phyloP scores from a whole-genome alignment of 2,113 vertebrate genomes.

The Macrotis lagotis region DNA sequence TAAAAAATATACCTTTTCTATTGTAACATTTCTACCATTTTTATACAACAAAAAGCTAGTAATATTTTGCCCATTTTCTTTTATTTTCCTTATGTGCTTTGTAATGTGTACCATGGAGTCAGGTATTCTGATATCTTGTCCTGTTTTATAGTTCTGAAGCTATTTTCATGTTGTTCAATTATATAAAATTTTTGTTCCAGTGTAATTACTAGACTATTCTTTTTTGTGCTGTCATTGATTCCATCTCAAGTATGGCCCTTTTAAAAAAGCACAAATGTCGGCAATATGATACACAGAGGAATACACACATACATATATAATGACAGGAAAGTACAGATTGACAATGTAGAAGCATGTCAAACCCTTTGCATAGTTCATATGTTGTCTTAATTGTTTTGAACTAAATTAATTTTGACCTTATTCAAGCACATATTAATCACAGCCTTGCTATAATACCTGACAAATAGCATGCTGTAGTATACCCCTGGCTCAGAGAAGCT shows the following conservation, averaged over 20 bases:
- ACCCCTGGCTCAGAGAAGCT: not conserved
- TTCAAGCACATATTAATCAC: not conserved
- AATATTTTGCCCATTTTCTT: not conserved
- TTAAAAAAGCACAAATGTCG: not conserved
- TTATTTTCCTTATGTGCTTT: not conserved
- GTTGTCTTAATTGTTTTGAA: not conserved
- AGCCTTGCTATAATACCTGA: not conserved
- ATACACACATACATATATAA: not conserved
- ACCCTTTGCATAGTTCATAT: not conserved
- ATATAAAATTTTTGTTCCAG: not conserved
- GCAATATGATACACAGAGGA: not conserved
- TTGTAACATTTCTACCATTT: not conserved
- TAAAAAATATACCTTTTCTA: not conserved
- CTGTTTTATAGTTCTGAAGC: not conserved
- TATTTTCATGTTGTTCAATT: not conserved
- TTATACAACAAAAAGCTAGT: not conserved
- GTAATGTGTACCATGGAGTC: not conserved
- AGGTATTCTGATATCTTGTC: not conserved
- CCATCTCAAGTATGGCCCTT: not conserved
- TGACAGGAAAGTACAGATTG: not conserved
- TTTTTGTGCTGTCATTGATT: not conserved
- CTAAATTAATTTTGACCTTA: not conserved
- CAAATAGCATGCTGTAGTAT: not conserved
- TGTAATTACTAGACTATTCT: not conserved
- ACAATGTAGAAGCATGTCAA: not conserved